phyloP scores from a whole-genome alignment of 2,797 vertebrate genomes.

The Coreius guichenoti region DNA sequence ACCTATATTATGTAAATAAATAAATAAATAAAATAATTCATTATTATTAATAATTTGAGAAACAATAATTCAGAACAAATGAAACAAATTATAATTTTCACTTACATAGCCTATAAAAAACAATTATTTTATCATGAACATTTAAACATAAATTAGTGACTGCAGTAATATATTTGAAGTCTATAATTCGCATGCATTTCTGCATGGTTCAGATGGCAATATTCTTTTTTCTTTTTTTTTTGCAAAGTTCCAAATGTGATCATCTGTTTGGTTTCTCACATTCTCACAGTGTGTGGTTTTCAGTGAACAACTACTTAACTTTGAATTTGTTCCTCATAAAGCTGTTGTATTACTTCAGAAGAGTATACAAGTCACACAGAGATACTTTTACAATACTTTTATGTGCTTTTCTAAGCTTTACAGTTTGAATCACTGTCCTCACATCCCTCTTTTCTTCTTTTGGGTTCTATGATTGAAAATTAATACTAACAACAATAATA shows the following conservation, averaged over 20 bases:
- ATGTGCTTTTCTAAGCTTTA: background rate
- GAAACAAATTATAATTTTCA: background rate
- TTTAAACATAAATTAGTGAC: background rate
- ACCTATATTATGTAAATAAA: too few relatives aligned
- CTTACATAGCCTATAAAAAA: background rate
- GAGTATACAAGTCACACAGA: background rate
- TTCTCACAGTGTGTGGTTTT: background rate
- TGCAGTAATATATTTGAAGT: background rate
- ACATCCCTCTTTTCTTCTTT: background rate
- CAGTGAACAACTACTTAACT: constrained; percentile 8
- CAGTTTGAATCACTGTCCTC: background rate
- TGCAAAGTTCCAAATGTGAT: background rate
- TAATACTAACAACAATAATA: background rate
- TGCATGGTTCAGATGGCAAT: background rate
- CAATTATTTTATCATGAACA: background rate
- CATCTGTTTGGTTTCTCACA: background rate
- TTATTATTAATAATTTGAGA: too few relatives aligned
- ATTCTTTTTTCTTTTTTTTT: background rate
- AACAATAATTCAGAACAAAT: background rate
- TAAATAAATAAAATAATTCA: too few relatives aligned
- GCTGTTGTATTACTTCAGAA: background rate
- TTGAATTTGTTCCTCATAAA: background rate
- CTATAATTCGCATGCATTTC: background rate
- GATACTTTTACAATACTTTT: background rate
- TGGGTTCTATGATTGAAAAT: background rate